Evolutionary conservation across 2,113 vertebrate species (phyloP), one percentile per base, ranked within the genome.

Genomic region (Sminthopsis crassicaudata): DNA sequence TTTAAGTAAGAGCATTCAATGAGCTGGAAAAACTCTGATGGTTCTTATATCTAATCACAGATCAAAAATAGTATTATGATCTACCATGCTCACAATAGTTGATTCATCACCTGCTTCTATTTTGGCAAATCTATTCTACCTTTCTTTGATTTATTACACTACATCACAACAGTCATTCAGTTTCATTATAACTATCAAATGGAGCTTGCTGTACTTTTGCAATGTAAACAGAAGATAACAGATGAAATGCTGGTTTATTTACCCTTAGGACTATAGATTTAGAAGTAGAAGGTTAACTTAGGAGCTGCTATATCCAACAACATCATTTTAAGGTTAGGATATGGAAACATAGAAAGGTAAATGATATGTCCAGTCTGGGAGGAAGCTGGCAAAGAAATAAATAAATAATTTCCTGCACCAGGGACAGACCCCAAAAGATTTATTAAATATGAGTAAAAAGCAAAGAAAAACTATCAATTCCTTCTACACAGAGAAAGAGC

Each of bases 291-390:
- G 60, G 60, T n/a, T n/a, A 76, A 67, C 30, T 36, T 12, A 36
- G 30, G 90, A 22, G 94, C 90, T 93, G 92, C 91, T 94, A 92
- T 93, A 88, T 36, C 0, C 54, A 46, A 19, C 36, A n/a, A n/a
- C 30, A 12, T n/a, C 52, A 90, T 92, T 95, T 97, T 90, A 96
- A 93, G 89, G 30, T 91, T 42, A 92, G 14, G 27, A 53, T 95
- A 57, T n/a, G 53, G 16, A 96, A 25, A 89, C 89, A 91, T 84
- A 95, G 89, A 91, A 46, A 57, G n/a, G 95, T 94, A 89, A 93
- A 89, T 93, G 51, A 90, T 46, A 92, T 89, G 11, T 93, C 42
- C n/a, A n/a, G n/a, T n/a, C n/a, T n/a, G n/a, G n/a, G n/a, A n/a
- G n/a, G n/a, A n/a, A n/a, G n/a, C n/a, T n/a, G n/a, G n/a, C n/a